Conservation (phyloP, 2,113 vertebrate species). For the Nothobranchius kuhntae region DNA sequence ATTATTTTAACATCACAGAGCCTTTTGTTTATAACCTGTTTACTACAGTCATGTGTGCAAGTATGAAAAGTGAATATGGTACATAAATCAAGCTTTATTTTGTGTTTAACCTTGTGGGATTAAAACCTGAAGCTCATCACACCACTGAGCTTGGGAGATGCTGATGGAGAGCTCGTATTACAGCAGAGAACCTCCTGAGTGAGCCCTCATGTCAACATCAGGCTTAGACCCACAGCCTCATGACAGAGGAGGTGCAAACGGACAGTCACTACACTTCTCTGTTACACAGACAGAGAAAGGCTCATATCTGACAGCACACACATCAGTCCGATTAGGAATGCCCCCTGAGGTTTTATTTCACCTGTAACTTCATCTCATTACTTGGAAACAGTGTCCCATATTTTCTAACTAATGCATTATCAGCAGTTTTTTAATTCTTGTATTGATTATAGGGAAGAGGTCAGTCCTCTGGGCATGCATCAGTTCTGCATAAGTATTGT, state of each 20-base stretch:
- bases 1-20: too few species aligned
- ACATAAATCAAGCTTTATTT: too few species aligned
- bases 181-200: constrained; percentile 46
- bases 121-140: constrained; percentile 46
- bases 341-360: constrained; percentile 64
- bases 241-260: constrained; percentile 70
- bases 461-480: too few species aligned
- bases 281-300: constrained; percentile 60
- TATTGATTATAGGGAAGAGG: too few species aligned
- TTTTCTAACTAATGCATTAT: neutral
- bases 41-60: too few species aligned
- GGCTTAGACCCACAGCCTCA: constrained; percentile 36
- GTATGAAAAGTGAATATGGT: too few species aligned
- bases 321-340: constrained; percentile 49
- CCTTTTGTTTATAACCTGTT: too few species aligned
- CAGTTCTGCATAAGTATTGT: neutral
- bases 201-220: constrained; percentile 66
- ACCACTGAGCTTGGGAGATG: constrained; percentile 46
- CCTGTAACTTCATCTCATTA: constrained; percentile 60
- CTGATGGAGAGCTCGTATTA: constrained; percentile 55
- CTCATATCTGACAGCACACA: constrained; percentile 59
- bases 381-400: constrained; percentile 18
- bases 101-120: constrained; percentile 2
- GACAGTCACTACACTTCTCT: constrained; percentile 62
- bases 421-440: too few species aligned